These are phyloP conservation scores for Nyctalus aviator DNA, from an alignment of 2,797 vertebrate species.

Conservation along the genomic window DNA sequence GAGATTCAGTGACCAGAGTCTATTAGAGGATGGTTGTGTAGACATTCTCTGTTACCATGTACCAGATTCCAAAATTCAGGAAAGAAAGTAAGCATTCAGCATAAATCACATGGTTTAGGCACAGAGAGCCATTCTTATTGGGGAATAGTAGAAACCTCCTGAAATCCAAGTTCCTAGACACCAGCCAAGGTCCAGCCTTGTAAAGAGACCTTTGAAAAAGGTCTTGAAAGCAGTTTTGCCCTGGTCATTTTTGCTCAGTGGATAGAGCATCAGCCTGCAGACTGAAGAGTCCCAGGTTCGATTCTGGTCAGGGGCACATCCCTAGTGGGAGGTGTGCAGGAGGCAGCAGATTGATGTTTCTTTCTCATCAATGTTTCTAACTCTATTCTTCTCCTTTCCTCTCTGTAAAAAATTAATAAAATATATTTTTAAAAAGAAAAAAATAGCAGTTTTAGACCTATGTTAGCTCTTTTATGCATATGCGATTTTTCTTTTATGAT, in stretches of 20 bases:
- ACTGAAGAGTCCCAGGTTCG: too few relatives aligned
- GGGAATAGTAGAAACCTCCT: constrained; percentile 50
- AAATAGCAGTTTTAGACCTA: not conserved
- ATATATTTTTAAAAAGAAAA: too few relatives aligned
- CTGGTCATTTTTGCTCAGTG: too few relatives aligned
- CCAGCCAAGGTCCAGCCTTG: not conserved
- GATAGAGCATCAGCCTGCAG: too few relatives aligned
- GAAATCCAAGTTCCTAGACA: constrained; percentile 54
- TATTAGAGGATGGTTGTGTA: not conserved
- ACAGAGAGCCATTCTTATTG: not conserved
- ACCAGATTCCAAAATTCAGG: constrained; percentile 45
- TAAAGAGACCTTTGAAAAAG: constrained; percentile 55
- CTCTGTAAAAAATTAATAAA: too few relatives aligned
- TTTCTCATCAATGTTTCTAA: too few relatives aligned
- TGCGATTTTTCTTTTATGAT: constrained; percentile 24
- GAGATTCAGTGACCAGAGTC: constrained; percentile 21
- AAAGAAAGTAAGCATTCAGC: constrained; percentile 39
- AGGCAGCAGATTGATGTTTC: too few relatives aligned
- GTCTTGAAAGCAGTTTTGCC: not conserved
- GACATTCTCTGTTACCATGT: not conserved
- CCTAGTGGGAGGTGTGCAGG: too few relatives aligned
- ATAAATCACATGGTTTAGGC: not conserved
- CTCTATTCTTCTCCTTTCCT: too few relatives aligned
- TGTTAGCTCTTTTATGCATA: constrained; percentile 17
- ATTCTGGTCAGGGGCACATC: too few relatives aligned